Evolutionary conservation across 2,888 invertebrate genomes (phyloP), one percentile per base, ranked within the genome.

Genomic region (Drosophila histrio): DNA sequence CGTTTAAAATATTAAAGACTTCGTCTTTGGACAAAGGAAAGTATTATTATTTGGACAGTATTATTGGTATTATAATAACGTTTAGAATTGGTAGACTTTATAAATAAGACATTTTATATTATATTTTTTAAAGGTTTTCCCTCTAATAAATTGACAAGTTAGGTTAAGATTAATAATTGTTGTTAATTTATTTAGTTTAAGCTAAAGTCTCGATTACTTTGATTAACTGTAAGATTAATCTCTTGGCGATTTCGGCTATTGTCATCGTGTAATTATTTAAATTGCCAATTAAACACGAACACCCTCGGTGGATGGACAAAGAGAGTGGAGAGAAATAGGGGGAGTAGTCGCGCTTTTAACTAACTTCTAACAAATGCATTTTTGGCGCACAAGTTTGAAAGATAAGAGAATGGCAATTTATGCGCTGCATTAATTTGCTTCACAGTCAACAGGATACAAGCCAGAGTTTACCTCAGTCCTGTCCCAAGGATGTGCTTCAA

Each of bases 341-440:
- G 3, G 24, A n/a, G 5, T 4, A 19, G 11, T 1, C 13, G 22
- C 13, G 13, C 13, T 21, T 19, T 41, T 49, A 67, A 56, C 49
- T 50, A 56, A 61, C 60, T 77, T 47, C 57, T 65, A 64, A 61
- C 56, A 64, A 75, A 77, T 77, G 69, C 73, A 69, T 49, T 73
- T 73, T 58, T 46, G 68, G 77, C 57, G 59, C 56, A 34, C 49
- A 67, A 72, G 56, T 62, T 64, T 50, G 15, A 19, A 2, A 50
- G 65, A 65, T 73, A 67, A 78, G 79, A 65, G 41, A 65, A 65
- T 24, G 32, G 47, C 65, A 72, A 81, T 79, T 79, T 78, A 78
- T 78, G 72, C 47, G 64, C 53, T 69, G 81, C 78, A 81, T 78
- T 77, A 74, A 74, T 74, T 72, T 76, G 56, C 46, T 46, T 34